Evolutionary conservation across 2,797 vertebrate genomes (phyloP).

Genomic region (Alauda arvensis): DNA sequence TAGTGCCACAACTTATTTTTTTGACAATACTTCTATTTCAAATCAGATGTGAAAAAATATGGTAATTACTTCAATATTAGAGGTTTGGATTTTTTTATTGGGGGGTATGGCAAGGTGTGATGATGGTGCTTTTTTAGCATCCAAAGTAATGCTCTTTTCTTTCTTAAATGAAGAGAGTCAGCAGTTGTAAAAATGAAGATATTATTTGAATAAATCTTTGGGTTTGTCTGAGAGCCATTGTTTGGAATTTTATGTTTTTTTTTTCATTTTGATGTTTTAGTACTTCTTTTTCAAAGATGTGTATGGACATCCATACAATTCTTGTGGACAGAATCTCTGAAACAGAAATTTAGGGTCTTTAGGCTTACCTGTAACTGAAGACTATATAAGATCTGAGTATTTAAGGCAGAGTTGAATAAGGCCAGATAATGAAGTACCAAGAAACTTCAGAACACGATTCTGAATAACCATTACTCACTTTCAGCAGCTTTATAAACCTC

Average conservation of each 20-base stretch:
- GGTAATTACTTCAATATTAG: background rate
- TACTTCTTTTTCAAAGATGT: background rate
- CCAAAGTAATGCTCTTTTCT: background rate
- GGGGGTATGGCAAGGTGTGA: accelerated
- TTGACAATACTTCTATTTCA: background rate
- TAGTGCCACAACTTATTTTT: background rate
- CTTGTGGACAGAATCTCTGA: background rate
- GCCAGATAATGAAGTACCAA: background rate
- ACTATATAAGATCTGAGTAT: background rate
- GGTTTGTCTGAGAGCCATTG: background rate
- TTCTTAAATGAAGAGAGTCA: background rate
- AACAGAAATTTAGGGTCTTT: background rate
- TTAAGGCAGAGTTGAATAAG: background rate
- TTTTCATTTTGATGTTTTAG: background rate
- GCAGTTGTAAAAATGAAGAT: background rate
- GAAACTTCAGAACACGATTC: background rate
- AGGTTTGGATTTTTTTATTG: background rate
- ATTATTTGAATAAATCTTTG: background rate
- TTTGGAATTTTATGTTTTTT: background rate
- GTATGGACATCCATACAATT: background rate
- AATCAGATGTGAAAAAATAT: background rate
- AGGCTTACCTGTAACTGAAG: background rate
- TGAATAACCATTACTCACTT: background rate
- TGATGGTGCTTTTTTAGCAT: background rate
- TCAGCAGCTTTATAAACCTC: background rate